phyloP scores from a whole-genome alignment of 2,113 vertebrate genomes.

The Heloderma charlesbogerti region DNA sequence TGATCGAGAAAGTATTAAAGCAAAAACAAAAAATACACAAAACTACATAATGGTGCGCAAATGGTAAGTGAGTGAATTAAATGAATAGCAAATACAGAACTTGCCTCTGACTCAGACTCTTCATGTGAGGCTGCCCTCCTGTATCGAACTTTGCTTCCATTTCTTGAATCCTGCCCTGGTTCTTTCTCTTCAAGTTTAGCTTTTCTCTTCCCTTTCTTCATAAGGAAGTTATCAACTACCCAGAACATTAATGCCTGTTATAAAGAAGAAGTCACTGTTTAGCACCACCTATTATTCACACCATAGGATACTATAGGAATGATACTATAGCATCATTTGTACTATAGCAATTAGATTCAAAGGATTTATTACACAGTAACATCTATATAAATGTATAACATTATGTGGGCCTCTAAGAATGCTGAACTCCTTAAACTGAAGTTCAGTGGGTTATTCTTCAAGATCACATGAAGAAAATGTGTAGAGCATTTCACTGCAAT shows the following conservation, averaged over 20 bases:
- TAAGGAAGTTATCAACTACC: constrained; percentile 99
- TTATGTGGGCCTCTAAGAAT: not conserved
- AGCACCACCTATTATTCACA: not conserved
- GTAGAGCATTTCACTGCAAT: not conserved
- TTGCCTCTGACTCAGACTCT: constrained; percentile 96
- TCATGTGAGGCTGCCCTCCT: constrained; percentile 95
- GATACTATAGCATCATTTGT: too few species aligned
- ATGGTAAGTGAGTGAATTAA: not conserved
- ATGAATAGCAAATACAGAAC: constrained; percentile 35
- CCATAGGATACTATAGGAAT: not conserved
- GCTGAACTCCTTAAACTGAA: not conserved
- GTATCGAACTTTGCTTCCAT: constrained; percentile 94
- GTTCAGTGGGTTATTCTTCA: not conserved
- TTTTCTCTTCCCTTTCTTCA: constrained; percentile 99
- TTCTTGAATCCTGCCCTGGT: constrained; percentile 86
- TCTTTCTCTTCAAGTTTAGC: constrained; percentile 95
- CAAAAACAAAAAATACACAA: not conserved
- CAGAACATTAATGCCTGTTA: constrained; percentile 95
- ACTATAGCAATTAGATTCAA: not conserved
- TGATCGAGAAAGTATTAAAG: not conserved
- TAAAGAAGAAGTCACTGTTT: not conserved
- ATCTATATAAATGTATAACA: not conserved
- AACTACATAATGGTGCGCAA: not conserved
- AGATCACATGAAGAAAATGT: not conserved
- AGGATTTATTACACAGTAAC: not conserved